These are phyloP conservation scores for Colossoma macropomum DNA, from an alignment of 2,113 vertebrate species.

Conservation along the genomic window DNA sequence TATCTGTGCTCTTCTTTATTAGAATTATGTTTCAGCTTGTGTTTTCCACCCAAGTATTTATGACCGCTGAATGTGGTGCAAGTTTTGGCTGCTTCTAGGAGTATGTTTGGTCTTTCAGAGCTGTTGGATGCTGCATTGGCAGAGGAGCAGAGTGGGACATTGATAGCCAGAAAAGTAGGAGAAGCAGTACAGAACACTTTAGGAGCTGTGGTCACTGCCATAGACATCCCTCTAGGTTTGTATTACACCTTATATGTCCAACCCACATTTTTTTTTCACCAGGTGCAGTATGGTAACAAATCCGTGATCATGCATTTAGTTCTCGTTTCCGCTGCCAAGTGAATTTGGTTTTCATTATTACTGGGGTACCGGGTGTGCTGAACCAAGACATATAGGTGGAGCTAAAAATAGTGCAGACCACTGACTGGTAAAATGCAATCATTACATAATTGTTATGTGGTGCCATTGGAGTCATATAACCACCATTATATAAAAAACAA, in stretches of 20 bases:
- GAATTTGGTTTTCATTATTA: too few species aligned
- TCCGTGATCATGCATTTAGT: too few species aligned
- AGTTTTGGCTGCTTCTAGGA: not conserved
- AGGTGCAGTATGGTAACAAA: too few species aligned
- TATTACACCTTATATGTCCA: not conserved
- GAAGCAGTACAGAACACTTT: conserved; percentile 97
- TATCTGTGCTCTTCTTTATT: not conserved
- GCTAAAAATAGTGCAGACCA: too few species aligned
- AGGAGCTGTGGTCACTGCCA: conserved; percentile 93
- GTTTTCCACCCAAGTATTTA: not conserved
- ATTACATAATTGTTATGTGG: too few species aligned
- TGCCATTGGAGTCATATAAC: too few species aligned
- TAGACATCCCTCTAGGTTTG: conserved; percentile 96
- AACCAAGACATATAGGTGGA: too few species aligned
- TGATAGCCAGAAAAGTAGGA: conserved; percentile 96
- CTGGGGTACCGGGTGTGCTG: too few species aligned
- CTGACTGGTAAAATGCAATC: too few species aligned
- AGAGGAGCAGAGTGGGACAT: conserved; percentile 91
- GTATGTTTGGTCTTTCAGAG: conserved; percentile 74
- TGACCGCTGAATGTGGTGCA: not conserved
- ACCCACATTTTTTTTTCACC: too few species aligned
- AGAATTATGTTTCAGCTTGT: not conserved
- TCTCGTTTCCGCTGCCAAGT: too few species aligned
- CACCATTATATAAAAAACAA: too few species aligned
- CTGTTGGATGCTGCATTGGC: conserved; percentile 83